Evolutionary conservation across 1,140 invertebrate species (phyloP).

Genomic region (Mercenaria mercenaria): DNA sequence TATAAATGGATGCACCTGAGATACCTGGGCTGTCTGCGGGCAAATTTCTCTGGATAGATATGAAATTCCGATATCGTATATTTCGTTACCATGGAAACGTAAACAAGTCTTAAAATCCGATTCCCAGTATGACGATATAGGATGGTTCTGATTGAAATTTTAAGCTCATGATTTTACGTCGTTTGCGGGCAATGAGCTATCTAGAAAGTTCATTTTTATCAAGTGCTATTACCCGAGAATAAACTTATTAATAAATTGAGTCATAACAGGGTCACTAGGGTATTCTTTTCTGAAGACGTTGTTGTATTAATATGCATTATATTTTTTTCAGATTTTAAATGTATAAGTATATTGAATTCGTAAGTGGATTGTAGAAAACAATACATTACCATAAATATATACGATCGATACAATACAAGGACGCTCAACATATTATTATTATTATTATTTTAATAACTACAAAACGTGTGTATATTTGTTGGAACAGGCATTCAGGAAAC

Average conservation of each 20-base stretch:
- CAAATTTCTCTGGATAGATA: constrained; percentile 30
- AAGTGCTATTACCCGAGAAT: not conserved
- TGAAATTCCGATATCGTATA: constrained; percentile 67
- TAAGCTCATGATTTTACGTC: constrained; percentile 45
- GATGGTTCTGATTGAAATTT: constrained; percentile 55
- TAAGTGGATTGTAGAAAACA: too few species aligned
- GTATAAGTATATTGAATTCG: too few species aligned
- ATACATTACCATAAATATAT: too few species aligned
- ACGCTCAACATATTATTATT: too few species aligned
- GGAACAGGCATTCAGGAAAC: too few species aligned
- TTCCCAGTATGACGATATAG: constrained; percentile 56
- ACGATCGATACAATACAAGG: too few species aligned
- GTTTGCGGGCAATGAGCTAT: constrained; percentile 11
- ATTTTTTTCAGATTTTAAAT: too few species aligned
- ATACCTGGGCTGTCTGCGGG: constrained; percentile 18
- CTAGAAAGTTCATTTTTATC: constrained; percentile 12
- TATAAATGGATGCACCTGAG: not conserved
- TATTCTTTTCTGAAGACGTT: not conserved
- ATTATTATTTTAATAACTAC: too few species aligned
- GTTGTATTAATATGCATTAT: not conserved
- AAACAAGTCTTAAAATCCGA: constrained; percentile 67
- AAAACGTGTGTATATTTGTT: too few species aligned
- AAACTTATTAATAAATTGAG: constrained; percentile 1
- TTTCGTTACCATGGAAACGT: constrained; percentile 62
- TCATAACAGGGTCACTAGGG: not conserved